Conservation (phyloP, 2,888 invertebrate species). For the Pteria penguin region DNA sequence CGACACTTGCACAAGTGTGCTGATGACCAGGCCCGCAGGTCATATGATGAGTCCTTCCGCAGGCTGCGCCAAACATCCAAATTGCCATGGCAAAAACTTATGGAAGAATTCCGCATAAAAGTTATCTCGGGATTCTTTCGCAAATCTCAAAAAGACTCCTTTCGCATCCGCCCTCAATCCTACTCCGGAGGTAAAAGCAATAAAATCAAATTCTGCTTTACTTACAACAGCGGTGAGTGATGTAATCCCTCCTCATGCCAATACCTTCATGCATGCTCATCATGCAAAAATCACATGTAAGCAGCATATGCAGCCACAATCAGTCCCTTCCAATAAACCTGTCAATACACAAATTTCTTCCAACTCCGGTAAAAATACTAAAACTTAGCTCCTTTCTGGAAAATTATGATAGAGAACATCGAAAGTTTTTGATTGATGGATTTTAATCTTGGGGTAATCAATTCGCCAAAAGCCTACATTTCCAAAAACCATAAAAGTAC, state of each 20-base stretch:
- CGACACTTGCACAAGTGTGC: neutral
- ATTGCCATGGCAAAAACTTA: slow-evolving; percentile 2
- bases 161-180: neutral
- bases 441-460: neutral
- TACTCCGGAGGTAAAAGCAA: neutral
- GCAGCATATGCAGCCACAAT: neutral
- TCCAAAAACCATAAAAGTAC: neutral
- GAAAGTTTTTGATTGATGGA: neutral
- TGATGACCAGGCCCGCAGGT: neutral
- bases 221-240: neutral
- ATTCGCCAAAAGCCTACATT: neutral
- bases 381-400: neutral
- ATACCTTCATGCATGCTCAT: neutral
- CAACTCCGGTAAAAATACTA: neutral
- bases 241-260: neutral
- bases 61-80: neutral
- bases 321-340: neutral
- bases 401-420: neutral
- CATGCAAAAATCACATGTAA: neutral
- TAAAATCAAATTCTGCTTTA: neutral
- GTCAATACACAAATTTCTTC: neutral
- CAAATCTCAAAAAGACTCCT: too few species aligned
- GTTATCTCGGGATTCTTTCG: neutral
- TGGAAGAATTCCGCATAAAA: neutral
- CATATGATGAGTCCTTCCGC: neutral